Base-by-base conservation (phyloP, 2,113 vertebrate species). In the Mesocricetus auratus region DNA sequence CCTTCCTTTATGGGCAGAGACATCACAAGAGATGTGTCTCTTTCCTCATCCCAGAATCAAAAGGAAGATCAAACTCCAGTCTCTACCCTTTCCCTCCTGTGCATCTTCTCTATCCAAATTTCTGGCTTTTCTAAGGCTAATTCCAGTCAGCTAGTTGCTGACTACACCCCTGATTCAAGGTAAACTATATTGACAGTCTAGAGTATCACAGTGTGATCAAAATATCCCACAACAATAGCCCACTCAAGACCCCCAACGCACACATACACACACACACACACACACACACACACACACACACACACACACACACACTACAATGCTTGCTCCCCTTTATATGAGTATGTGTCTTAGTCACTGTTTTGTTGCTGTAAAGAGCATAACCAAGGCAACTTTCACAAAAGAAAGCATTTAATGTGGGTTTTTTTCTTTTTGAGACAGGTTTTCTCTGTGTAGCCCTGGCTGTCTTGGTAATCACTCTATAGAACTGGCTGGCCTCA, bases 271-370 rank as follows among this genome's bases (percentile, higher is more conserved):
- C 62, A 29, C 62, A 68, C 31, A 68, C 66, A 36, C 68, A 69
- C 33, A 69, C 68, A n/a, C 68, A 69, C 68, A 69, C 68, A n/a
- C 68, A 69, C 16, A 69, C 68, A 69, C 68, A 53, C 50, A 53
- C 50, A 53, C 26, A 22, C 9, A 22, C 4, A 39, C 47, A 56
- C 68, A 56, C 36, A 56, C 21, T 13, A 16, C 5, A 16, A 33
- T 1, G 69, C 15, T 42, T 88, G 24, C 15, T n/a, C 64, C 24
- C 33, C 42, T 26, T 19, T 22, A 33, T 0, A 21, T 1, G 4
- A 2, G 1, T 0, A 2, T 7, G 45, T 83, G 56, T 62, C 56
- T 73, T 73, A 83, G 56, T 83, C 24, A 62, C 81, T 62, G 39
- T 62, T 83, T 2, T 31, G 26, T 29, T 83, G 56, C 56, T 29